Conservation (phyloP, 2,888 invertebrate species). For the Polyommatus iphigenia region DNA sequence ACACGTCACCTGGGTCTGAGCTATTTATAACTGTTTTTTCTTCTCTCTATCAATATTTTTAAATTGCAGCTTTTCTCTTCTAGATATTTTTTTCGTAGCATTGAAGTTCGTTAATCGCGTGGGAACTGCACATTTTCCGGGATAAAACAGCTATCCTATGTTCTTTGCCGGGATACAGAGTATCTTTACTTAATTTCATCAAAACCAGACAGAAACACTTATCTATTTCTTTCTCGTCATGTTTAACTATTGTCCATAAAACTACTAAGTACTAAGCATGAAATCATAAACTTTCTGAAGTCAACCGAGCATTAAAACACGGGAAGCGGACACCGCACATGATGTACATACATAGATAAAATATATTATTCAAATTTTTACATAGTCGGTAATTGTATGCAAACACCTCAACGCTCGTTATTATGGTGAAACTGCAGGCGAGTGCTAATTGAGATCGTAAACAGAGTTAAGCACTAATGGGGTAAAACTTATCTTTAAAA, state of each 20-base stretch:
- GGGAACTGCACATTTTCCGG: no score
- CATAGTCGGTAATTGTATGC: slow-evolving; percentile 10
- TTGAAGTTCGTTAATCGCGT: no score
- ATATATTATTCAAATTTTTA: not conserved
- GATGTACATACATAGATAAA: not conserved
- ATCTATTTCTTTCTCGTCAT: no score
- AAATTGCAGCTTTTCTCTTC: not conserved
- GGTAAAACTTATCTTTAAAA: slow-evolving; percentile 30
- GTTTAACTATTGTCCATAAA: not conserved
- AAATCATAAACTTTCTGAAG: not conserved
- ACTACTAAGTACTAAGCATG: not conserved
- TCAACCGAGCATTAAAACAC: slow-evolving; percentile 12
- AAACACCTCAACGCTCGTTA: slow-evolving; percentile 19
- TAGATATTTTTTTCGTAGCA: no score
- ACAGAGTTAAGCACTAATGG: slow-evolving; percentile 40
- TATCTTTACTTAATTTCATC: no score
- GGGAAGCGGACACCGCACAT: not conserved
- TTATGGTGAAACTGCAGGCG: slow-evolving; percentile 22
- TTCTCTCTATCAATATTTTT: not conserved
- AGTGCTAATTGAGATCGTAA: slow-evolving; percentile 31
- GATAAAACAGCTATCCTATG: no score
- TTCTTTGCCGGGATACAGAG: no score
- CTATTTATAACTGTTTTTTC: not conserved
- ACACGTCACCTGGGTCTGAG: not conserved
- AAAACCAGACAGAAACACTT: no score